Evolutionary conservation across 2,888 invertebrate species (phyloP).

Genomic region (Macaria liturata): DNA sequence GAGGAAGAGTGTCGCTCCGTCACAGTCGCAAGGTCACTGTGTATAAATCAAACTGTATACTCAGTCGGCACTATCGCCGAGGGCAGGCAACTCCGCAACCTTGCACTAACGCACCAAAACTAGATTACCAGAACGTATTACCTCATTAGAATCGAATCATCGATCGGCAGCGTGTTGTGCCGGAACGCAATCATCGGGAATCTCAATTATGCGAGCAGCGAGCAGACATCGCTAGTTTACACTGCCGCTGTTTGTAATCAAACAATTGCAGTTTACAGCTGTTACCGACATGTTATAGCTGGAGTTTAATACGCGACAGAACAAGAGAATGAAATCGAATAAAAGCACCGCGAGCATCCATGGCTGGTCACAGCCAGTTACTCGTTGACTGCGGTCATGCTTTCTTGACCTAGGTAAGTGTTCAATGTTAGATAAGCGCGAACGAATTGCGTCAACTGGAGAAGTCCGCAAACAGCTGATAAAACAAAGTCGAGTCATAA

Average conservation of each 20-base stretch:
- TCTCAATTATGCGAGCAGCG: constrained; percentile 20
- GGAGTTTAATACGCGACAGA: constrained; percentile 8
- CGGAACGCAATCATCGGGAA: constrained; percentile 15
- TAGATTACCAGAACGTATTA: constrained; percentile 17
- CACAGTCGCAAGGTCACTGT: constrained; percentile 10
- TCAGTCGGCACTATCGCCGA: constrained; percentile 48
- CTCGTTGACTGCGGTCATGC: constrained; percentile 43
- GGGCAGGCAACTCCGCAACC: constrained; percentile 39
- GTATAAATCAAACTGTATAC: constrained; percentile 9
- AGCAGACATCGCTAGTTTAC: constrained; percentile 4
- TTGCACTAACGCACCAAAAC: constrained; percentile 13
- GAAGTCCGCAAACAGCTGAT: constrained; percentile 8
- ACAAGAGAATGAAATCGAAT: constrained; percentile 32
- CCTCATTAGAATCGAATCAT: constrained; percentile 13
- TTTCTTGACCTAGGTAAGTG: constrained; percentile 51
- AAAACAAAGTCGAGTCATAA: constrained; percentile 19
- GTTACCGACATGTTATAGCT: neutral
- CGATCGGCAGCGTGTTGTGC: constrained; percentile 6
- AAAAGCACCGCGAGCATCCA: constrained; percentile 30
- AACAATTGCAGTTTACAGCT: neutral
- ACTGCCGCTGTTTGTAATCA: constrained; percentile 3
- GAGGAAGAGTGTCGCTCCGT: no score
- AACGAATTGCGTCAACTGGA: constrained; percentile 25
- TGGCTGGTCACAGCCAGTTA: constrained; percentile 30
- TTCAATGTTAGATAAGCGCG: constrained; percentile 28